These are phyloP conservation scores for Paraescarpia echinospica DNA, from an alignment of 1,140 invertebrate genomes.

Conservation along the genomic window DNA sequence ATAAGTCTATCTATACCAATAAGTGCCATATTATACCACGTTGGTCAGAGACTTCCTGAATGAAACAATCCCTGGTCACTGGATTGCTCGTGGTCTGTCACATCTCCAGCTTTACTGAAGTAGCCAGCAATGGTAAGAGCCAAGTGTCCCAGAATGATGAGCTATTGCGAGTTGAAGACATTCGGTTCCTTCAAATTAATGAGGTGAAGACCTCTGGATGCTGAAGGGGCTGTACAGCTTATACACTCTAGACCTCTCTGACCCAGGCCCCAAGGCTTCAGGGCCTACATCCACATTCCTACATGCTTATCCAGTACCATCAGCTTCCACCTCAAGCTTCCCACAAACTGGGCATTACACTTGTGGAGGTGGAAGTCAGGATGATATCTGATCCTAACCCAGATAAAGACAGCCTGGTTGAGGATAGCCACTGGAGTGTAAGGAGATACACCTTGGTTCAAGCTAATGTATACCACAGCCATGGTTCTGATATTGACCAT, in stretches of 20 bases:
- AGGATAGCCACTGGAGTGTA: neutral
- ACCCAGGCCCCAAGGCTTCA: neutral
- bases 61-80: neutral
- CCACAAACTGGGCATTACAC: neutral
- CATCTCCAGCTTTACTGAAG: neutral
- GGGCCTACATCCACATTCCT: neutral
- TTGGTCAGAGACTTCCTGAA: neutral
- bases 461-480: neutral
- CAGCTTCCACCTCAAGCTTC: neutral
- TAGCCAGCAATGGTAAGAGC: neutral
- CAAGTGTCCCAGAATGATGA: no score
- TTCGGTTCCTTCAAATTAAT: no score
- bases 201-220: no score
- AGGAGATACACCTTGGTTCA: neutral
- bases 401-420: neutral
- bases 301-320: neutral
- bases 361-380: neutral
- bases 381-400: neutral
- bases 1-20: neutral
- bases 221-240: no score
- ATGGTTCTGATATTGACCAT: neutral
- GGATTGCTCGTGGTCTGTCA: neutral
- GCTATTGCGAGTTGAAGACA: neutral
- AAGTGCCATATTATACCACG: neutral
- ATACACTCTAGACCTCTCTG: no score